Base-by-base conservation (phyloP, 2,888 invertebrate species). In the Pristionchus exspectatus region DNA sequence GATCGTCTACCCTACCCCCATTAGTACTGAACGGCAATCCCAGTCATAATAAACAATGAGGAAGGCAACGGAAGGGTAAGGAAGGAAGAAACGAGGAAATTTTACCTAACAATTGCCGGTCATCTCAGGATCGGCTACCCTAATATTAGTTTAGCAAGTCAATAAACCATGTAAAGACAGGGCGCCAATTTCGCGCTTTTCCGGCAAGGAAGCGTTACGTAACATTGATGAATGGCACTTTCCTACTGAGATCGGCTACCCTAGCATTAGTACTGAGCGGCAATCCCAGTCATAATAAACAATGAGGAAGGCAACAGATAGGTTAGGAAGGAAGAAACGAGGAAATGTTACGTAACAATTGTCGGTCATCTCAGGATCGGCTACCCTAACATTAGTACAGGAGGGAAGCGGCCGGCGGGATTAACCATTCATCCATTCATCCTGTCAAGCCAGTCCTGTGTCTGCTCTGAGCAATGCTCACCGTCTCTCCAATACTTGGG, bases 321-420 rank as follows among this genome's bases (percentile, higher is more conserved):
- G 9, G 9, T 44, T 44, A 5, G 4, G 9, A 44, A 5, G 9
- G 3, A 44, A 44, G 44, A 44, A 44, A 44, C 44, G 44, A n/a
- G n/a, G 69, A 59, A 24, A 27, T n/a, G 69, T 69, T n/a, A 69
- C 69, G 69, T 72, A 38, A 33, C 72, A 72, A 12, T 33, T 72
- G 74, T 9, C 30, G 7, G 14, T 56, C 69, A 14, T 16, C 69
- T 30, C 30, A 69, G n/a, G 74, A 44, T 24, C 44, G 10, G 2
- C 72, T 33, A 77, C 77, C 77, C 77, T 44, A 77, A 77, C 77
- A 77, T 77, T 77, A 77, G 77, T 77, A 77, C 77, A 77, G 77
- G 77, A 4, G 33, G 44, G n/a, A 18, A 44, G 38, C 38, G 21
- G 77, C 74, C 44, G 44, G 21, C 77, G 77, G 44, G 77, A 77